Percentiles rank a stretch among this genome's conserved stretches.
Evolutionary conservation across 2,888 invertebrate genomes (phyloP).

Genomic region (Boloria euphrosyne): DNA sequence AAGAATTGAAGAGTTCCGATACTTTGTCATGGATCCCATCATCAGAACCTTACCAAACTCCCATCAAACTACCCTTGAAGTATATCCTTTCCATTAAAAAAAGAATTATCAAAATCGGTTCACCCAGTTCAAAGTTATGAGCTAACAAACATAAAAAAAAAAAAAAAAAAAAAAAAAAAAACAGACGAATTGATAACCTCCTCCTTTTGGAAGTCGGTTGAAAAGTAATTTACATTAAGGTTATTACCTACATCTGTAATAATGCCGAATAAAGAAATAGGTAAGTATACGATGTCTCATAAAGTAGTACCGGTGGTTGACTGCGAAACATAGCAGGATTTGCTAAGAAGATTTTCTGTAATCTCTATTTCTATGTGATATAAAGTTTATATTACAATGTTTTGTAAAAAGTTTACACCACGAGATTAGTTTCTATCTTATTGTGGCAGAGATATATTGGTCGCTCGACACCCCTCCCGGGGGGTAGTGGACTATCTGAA

Average conservation of each 20-base stretch:
- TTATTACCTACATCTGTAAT: not conserved
- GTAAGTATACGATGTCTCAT: constrained; percentile 20
- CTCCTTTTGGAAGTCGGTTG: no score
- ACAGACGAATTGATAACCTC: no score
- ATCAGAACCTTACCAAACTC: no score
- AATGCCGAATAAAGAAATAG: constrained; percentile 2
- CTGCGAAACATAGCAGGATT: constrained; percentile 20
- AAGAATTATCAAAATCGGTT: no score
- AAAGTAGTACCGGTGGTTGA: constrained; percentile 32
- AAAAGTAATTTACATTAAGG: not conserved
- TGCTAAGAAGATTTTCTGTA: not conserved
- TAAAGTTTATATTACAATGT: constrained; percentile 22
- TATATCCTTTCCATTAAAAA: no score
- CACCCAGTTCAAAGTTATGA: no score
- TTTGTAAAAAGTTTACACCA: constrained; percentile 19
- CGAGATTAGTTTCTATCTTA: constrained; percentile 60
- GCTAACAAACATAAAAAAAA: no score
- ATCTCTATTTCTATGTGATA: not conserved
- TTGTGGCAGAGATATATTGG: constrained; percentile 64
- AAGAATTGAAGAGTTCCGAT: no score
- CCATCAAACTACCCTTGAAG: no score
- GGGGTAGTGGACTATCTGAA: constrained; percentile 32
- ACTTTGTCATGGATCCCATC: no score
- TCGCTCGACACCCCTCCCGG: constrained; percentile 34
- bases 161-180: no score